Percentiles rank a stretch among this genome's conserved stretches.
Evolutionary conservation across 2,113 vertebrate species (phyloP).

Genomic region (Pachypanchax playfairii): DNA sequence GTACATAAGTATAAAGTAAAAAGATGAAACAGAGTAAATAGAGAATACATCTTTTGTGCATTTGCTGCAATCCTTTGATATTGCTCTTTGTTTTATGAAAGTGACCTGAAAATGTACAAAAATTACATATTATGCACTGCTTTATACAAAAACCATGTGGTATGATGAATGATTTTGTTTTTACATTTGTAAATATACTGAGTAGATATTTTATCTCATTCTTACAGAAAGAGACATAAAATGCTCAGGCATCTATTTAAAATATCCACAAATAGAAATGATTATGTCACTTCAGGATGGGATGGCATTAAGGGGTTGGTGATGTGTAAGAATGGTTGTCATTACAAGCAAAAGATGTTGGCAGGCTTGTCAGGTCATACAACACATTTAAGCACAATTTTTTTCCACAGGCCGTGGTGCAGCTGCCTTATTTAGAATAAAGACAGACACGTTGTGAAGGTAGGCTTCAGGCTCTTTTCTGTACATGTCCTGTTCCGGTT

Average conservation of each 20-base stretch:
- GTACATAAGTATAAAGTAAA: too few relatives aligned
- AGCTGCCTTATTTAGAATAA: constrained; percentile 52
- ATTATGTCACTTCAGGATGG: constrained; percentile 15
- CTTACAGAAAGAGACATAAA: constrained; percentile 8
- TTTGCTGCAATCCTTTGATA: not conserved
- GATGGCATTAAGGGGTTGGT: constrained; percentile 26
- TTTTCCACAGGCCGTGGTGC: constrained; percentile 37
- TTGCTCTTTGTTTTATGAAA: constrained; percentile 1
- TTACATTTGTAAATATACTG: not conserved
- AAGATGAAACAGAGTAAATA: too few relatives aligned
- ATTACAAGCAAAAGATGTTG: constrained; percentile 30
- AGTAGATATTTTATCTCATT: constrained; percentile 1
- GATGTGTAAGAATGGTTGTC: constrained; percentile 39
- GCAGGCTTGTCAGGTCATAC: constrained; percentile 43
- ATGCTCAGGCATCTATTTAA: constrained; percentile 7
- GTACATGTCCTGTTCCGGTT: constrained; percentile 2
- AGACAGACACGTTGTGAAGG: constrained; percentile 56
- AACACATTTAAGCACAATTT: constrained; percentile 48
- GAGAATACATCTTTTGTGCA: constrained; percentile 4
- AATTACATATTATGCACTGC: constrained; percentile 14
- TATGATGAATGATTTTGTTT: constrained; percentile 16
- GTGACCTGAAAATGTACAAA: not conserved
- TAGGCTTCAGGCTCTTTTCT: constrained; percentile 27
- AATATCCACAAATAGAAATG: constrained; percentile 12
- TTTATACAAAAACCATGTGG: not conserved